Conservation (phyloP, 2,797 vertebrate genomes). For the Acanthurus lineatus region DNA sequence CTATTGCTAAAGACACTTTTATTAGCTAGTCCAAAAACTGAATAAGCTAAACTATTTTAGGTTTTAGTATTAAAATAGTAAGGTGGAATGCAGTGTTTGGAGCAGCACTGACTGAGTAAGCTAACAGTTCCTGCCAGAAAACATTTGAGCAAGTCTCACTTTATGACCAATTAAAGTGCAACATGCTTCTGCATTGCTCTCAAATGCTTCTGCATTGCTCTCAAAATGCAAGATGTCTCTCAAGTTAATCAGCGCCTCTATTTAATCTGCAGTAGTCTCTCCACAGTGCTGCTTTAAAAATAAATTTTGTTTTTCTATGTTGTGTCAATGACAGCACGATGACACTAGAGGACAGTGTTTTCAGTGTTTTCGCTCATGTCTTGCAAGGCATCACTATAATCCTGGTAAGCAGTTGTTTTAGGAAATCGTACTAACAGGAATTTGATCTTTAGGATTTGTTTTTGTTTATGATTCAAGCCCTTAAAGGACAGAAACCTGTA, state of each 20-base stretch:
- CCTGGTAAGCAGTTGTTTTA: constrained; percentile 8
- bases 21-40: constrained; percentile 10
- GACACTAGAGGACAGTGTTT: constrained; percentile 78
- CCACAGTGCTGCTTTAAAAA: not conserved
- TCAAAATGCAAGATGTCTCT: not conserved
- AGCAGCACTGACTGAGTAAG: not conserved
- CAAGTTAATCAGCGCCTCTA: not conserved
- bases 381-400: not conserved
- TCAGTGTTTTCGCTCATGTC: not conserved
- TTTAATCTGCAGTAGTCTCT: not conserved
- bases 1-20: constrained; percentile 30
- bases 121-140: constrained; percentile 1
- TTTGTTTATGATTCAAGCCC: no score
- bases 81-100: not conserved
- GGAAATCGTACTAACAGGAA: not conserved
- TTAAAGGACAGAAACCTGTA: no score
- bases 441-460: not conserved
- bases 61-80: not conserved
- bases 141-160: not conserved
- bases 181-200: not conserved
- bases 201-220: not conserved
- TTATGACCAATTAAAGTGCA: not conserved
- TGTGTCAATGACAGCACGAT: constrained; percentile 2
- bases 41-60: constrained; percentile 22
- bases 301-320: not conserved